These are phyloP conservation scores for Acrossocheilus fasciatus DNA, from an alignment of 2,797 vertebrate genomes.

Conservation along the genomic window DNA sequence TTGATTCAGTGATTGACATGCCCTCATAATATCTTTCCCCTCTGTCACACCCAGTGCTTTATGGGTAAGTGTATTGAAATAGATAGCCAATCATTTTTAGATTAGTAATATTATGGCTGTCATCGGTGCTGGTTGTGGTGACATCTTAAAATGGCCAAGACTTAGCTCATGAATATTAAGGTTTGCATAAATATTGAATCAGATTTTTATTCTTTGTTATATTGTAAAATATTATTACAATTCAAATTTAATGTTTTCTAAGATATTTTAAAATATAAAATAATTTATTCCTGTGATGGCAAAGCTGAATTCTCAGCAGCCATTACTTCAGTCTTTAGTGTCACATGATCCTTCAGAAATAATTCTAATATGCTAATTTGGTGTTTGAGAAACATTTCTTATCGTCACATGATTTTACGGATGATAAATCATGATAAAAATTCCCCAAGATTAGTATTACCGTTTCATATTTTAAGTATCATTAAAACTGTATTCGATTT, in stretches of 20 bases:
- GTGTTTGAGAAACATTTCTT: too few species aligned
- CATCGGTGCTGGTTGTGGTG: neutral
- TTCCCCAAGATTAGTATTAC: neutral
- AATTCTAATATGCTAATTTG: too few species aligned
- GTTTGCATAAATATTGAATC: too few species aligned
- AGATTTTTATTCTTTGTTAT: neutral
- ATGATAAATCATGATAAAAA: neutral
- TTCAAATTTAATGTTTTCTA: neutral
- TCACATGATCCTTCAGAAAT: too few species aligned
- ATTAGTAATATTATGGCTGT: neutral
- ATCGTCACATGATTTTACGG: too few species aligned
- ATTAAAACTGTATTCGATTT: too few species aligned
- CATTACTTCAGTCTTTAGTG: too few species aligned
- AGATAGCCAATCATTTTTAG: neutral
- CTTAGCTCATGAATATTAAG: neutral
- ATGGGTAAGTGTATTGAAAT: neutral
- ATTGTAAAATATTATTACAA: neutral
- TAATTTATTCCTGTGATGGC: too few species aligned
- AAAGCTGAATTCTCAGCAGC: too few species aligned
- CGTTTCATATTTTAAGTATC: too few species aligned
- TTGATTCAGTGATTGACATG: constrained; percentile 41
- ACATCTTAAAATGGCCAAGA: neutral
- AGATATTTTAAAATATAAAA: too few species aligned
- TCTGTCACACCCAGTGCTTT: neutral
- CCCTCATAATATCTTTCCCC: constrained; percentile 15